Base-by-base conservation (phyloP, 2,888 invertebrate species). In the Macrophya annulata region DNA sequence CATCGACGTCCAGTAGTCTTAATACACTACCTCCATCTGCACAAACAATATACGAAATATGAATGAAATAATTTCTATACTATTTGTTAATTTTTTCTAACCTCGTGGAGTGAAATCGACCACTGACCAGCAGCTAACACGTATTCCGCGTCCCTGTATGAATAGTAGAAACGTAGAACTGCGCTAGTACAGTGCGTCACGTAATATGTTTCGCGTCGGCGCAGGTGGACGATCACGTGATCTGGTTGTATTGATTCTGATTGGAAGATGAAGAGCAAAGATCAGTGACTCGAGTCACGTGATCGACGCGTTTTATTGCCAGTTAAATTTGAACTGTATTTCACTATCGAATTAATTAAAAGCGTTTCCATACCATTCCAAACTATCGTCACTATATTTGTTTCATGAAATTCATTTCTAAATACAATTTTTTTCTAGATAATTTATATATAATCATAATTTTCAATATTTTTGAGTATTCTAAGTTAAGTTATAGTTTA, bases 191-290 rank as follows among this genome's bases (percentile, higher is more conserved):
- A 5, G 17, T 43, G 21, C 45, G 31, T 77, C 51, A n/a, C 31
- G 77, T 31, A 37, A 6, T 51, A 9, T 6, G 12, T 15, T 43
- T 17, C 59, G 59, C 79, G 55, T 43, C 21, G 25, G 43, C 59
- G 81, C 62, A 81, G 81, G 43, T 59, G 43, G 8, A 15, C 9
- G 21, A n/a, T 31, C 81, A 81, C 81, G 81, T 81, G 81, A 43
- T 21, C 12, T 43, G 21, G 2, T 25, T 5, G 21, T 81, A 81
- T 81, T 81, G 81, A 81, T 81, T 81, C 43, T 62, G 62, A 81
- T 81, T 81, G 81, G 81, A 62, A 25, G 59, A 59, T 10, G 9
- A 9, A 37, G 0, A n/a, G 5, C 6, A 37, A 37, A 31, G 25
- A 76, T 31, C n/a, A 51, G n/a, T 21, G 43, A 62, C n/a, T 17